Percentiles rank a stretch among this genome's conserved stretches.
These are phyloP conservation scores for Abramis brama DNA, from an alignment of 2,113 vertebrate species.

Conservation along the genomic window DNA sequence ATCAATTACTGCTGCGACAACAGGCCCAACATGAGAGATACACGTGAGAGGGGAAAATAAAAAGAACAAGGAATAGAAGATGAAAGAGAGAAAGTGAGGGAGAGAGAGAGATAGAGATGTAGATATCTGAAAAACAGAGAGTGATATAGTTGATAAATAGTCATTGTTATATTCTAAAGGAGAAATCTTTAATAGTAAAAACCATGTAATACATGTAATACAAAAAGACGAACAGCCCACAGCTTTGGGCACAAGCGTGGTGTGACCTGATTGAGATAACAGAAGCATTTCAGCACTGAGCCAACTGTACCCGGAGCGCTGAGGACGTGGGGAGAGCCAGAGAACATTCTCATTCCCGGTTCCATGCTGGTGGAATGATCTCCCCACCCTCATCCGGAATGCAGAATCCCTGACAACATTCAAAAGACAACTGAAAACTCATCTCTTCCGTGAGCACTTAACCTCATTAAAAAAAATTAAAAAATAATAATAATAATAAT, in stretches of 20 bases:
- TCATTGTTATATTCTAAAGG: too few species aligned
- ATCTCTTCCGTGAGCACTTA: too few species aligned
- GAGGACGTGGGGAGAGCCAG: background rate
- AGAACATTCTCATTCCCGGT: too few species aligned
- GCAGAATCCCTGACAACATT: too few species aligned
- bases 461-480: too few species aligned
- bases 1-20: constrained; percentile 51
- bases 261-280: constrained; percentile 38
- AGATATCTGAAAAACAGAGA: constrained; percentile 4
- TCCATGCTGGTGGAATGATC: too few species aligned
- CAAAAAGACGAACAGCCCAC: constrained; percentile 1
- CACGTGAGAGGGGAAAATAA: constrained; percentile 40
- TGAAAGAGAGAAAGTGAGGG: background rate
- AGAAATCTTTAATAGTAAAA: too few species aligned
- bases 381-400: too few species aligned
- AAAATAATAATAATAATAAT: too few species aligned
- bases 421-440: too few species aligned
- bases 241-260: constrained; percentile 7
- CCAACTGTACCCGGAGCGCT: constrained; percentile 12
- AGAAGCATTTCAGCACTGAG: constrained; percentile 17
- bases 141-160: constrained; percentile 19
- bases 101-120: background rate
- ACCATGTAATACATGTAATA: background rate
- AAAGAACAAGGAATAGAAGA: background rate
- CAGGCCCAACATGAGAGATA: constrained; percentile 45